Evolutionary conservation across 2,797 vertebrate species (phyloP).

Genomic region (Propithecus perrieri): DNA sequence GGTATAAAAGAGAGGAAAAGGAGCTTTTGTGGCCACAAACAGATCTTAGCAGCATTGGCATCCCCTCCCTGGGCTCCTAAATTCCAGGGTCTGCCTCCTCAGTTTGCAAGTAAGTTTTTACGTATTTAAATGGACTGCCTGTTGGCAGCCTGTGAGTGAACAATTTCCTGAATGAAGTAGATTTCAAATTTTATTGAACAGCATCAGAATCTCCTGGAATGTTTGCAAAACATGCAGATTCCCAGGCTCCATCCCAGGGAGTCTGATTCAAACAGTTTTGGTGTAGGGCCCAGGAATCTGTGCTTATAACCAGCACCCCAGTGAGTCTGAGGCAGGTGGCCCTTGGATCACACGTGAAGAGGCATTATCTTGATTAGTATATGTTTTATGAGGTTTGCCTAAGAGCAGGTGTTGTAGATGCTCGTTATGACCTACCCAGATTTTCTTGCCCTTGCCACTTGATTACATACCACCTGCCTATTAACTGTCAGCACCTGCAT

Average conservation of each 20-base stretch:
- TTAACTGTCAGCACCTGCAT: neutral
- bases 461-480: neutral
- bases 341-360: neutral
- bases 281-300: neutral
- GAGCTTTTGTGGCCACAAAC: neutral
- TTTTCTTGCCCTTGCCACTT: neutral
- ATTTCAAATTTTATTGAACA: conserved; percentile 16
- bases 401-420: neutral
- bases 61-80: neutral
- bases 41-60: neutral
- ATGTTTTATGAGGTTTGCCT: neutral
- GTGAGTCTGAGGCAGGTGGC: neutral
- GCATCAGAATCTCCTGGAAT: neutral
- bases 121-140: conserved; percentile 1
- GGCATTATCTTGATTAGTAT: neutral
- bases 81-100: neutral
- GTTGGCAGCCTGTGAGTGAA: neutral
- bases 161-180: neutral
- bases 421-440: neutral
- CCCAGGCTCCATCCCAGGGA: neutral
- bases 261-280: neutral
- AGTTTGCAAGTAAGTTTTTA: neutral
- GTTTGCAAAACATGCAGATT: neutral
- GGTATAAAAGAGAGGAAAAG: neutral
- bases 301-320: neutral